Evolutionary conservation across 2,797 vertebrate species (phyloP).

Genomic region (Selene dorsalis): DNA sequence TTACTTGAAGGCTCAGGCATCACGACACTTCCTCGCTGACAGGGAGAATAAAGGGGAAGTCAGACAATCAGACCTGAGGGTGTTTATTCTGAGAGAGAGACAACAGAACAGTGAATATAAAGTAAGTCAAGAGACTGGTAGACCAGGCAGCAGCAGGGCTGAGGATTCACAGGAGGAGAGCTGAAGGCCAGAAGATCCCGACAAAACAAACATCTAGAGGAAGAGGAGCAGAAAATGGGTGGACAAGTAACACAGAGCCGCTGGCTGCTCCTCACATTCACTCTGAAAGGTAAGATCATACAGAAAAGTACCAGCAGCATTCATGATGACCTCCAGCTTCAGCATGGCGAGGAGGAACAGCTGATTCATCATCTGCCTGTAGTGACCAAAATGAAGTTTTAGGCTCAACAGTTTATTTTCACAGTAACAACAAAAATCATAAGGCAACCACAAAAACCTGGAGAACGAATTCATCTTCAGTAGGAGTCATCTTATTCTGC

Average conservation of each 20-base stretch:
- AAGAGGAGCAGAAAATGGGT: slow-evolving; percentile 41
- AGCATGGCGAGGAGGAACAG: not conserved
- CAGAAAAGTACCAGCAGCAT: not conserved
- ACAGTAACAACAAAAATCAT: not conserved
- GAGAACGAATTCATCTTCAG: not conserved
- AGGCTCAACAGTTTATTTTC: not conserved
- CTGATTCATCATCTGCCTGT: not conserved
- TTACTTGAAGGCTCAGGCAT: not conserved
- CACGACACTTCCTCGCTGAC: not conserved
- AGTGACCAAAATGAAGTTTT: not conserved
- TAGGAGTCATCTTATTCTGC: not conserved
- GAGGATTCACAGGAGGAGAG: not conserved
- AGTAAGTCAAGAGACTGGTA: not conserved
- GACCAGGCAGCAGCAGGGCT: not conserved
- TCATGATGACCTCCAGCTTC: too few species aligned
- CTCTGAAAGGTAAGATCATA: slow-evolving; percentile 61
- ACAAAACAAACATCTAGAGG: not conserved
- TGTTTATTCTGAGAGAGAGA: not conserved
- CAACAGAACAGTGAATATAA: not conserved
- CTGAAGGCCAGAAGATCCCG: not conserved
- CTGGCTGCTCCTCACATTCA: slow-evolving; percentile 64
- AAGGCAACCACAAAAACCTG: too few species aligned
- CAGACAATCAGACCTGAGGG: not conserved
- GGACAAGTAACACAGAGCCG: slow-evolving; percentile 15
- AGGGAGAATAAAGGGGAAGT: slow-evolving; percentile 52